Evolutionary conservation across 1,140 invertebrate species (phyloP), one percentile per base, ranked within the genome.

Genomic region (Pogonomyrmex californicus): DNA sequence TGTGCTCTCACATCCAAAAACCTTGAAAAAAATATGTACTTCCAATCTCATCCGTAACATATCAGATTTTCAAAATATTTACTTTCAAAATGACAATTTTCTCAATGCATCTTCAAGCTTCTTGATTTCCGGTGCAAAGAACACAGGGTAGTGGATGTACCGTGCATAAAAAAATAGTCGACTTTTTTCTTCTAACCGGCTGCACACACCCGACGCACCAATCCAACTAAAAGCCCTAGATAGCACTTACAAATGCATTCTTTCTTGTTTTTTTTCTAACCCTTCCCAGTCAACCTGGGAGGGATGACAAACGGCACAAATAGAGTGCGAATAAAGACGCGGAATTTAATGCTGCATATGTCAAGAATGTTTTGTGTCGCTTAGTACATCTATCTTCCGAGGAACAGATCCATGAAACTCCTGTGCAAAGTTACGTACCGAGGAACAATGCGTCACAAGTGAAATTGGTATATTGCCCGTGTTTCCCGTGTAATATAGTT

Each of bases 161-260:
- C 65, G 23, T 60, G 3, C 73, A 68, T 41, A 81, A 68, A 56
- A 44, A 51, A 33, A 58, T 47, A 81, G 38, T 62, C 38, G 30
- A 60, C 79, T 47, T 62, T 83, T 47, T 73, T 73, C 58, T 62
- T 83, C 44, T 17, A 83, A n/a, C 41, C n/a, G 44, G 54, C 79
- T 83, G 79, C 79, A 83, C 44, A 78, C 47, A 54, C 23, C 14
- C 38, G 79, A 86, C 76, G 81, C 86, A 93, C 93, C 94, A 95
- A 95, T 94, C 90, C 92, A 85, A 89, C 93, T 94, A 94, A 94
- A 94, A 94, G 93, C 93, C 91, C 77, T 49, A 77, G 49, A 47
- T 86, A 77, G 49, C 49, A 47, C 56, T 82, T 66, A 49, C 63
- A 71, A 87, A n/a, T 14, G 14, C 56, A 51, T 62, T 78, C 33